Evolutionary conservation across 2,113 vertebrate genomes (phyloP), one percentile per base, ranked within the genome.

Genomic region (Bambusicola thoracicus): DNA sequence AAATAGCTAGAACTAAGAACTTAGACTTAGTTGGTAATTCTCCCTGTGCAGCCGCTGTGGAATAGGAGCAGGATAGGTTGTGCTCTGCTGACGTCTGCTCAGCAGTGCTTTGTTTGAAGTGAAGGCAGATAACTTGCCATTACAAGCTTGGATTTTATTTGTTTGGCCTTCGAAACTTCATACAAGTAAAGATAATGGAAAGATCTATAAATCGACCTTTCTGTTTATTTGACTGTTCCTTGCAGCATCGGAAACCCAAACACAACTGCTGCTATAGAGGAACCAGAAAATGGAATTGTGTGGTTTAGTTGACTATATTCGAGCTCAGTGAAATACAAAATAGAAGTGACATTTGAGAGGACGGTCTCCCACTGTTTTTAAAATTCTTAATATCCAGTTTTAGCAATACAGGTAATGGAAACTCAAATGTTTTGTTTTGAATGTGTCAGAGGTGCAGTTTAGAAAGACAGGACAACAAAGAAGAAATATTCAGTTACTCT

Each of bases 141-240:
- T 65, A 59, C 81, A 87, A 85, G 66, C 69, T 68, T 49, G 46
- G 22, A 6, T 59, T 90, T 94, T 81, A 55, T 89, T 94, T 72
- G 44, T 49, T 86, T 92, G 3, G 66, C 70, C 74, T 89, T 78
- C 56, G 77, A 90, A 72, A 51, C 46, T 30, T 89, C 46, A 38
- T 46, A 12, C 55, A 75, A 74, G 29, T 73, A 70, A 88, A 92
- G 81, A 78, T 86, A 78, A 65, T 43, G 27, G 56, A 78, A 93
- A 61, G 69, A 51, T 91, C 69, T 61, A 53, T 49, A 91, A 92
- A 89, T 13, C 79, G 51, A 78, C 75, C 40, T 76, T 85, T 67
- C 51, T 0, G 0, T 62, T 53, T 89, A 30, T 68, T 73, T 44
- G 18, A 77, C 38, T n/a, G 49, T 74, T 80, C 66, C 73, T 92